A percentile compares a stretch with the other conserved stretches of the same genome.
Evolutionary conservation across 1,140 invertebrate genomes (phyloP).

Genomic region (Cherax quadricarinatus): DNA sequence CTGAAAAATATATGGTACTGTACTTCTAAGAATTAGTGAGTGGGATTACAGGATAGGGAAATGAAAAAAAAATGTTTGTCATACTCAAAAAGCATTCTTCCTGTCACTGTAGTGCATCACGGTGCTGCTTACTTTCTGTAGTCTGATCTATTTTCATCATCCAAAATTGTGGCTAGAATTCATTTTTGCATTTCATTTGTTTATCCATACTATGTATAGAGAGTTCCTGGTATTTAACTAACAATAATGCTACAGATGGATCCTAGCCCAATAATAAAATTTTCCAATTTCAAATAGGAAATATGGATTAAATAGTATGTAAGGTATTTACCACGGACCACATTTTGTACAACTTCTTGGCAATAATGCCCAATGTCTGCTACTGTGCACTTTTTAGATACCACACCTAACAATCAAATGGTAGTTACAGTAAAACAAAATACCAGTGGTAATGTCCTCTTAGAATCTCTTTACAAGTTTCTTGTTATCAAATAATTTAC

Average conservation of each 20-base stretch:
- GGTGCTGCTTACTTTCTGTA: conserved; percentile 57
- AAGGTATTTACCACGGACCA: conserved; percentile 67
- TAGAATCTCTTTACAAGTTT: conserved; percentile 41
- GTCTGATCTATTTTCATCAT: conserved; percentile 17
- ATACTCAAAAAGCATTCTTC: conserved; percentile 3
- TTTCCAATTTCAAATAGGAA: conserved; percentile 56
- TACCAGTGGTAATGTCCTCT: conserved; percentile 50
- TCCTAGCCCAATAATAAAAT: conserved; percentile 51
- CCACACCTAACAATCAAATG: conserved; percentile 68
- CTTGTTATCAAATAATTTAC: conserved; percentile 52
- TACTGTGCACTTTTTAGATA: conserved; percentile 67
- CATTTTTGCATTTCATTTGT: conserved; percentile 22
- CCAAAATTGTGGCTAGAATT: conserved; percentile 36
- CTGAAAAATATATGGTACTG: conserved; percentile 9
- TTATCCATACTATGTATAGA: conserved; percentile 19
- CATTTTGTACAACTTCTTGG: conserved; percentile 70
- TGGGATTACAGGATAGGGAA: not conserved
- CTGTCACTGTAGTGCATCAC: conserved; percentile 53
- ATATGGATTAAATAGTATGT: conserved; percentile 59
- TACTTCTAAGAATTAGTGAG: not conserved
- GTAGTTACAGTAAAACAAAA: conserved; percentile 61
- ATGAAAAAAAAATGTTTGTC: not conserved
- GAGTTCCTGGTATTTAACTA: conserved; percentile 27
- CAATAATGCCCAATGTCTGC: conserved; percentile 65
- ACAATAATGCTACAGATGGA: conserved; percentile 9